These are phyloP conservation scores for Drosophila monieri DNA, from an alignment of 2,888 invertebrate genomes.

Conservation along the genomic window DNA sequence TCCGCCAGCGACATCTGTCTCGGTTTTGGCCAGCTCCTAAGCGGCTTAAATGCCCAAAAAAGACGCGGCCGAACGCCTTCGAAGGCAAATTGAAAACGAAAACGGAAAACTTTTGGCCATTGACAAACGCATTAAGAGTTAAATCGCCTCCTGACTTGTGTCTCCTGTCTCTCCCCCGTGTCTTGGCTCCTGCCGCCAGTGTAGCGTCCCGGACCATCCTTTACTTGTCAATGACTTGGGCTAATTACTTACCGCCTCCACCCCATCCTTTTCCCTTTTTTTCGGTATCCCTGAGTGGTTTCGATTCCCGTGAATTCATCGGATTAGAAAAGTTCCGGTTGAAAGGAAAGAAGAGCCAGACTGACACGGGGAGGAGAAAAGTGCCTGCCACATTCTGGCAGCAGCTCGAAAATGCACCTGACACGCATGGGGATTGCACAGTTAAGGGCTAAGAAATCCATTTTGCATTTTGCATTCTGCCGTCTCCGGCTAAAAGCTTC, in stretches of 20 bases:
- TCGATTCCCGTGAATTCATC: not conserved
- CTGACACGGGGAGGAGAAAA: not conserved
- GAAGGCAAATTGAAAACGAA: slow-evolving; percentile 17
- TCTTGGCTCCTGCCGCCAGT: not conserved
- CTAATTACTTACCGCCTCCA: slow-evolving; percentile 23
- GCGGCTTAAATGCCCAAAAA: slow-evolving; percentile 26
- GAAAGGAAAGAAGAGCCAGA: not conserved
- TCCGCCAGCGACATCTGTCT: slow-evolving; percentile 28
- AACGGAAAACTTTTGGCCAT: slow-evolving; percentile 34
- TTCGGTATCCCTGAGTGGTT: not conserved
- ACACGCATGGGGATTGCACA: not conserved
- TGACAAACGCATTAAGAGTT: slow-evolving; percentile 40
- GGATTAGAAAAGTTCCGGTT: slow-evolving; percentile 3
- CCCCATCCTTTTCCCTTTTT: not conserved
- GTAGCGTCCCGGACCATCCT: too few relatives aligned
- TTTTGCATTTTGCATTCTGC: slow-evolving; percentile 20
- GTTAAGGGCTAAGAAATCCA: slow-evolving; percentile 8
- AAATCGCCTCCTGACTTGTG: slow-evolving; percentile 18
- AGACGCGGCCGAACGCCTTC: not conserved
- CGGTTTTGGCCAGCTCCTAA: slow-evolving; percentile 30
- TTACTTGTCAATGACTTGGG: slow-evolving; percentile 2
- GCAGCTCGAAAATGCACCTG: not conserved
- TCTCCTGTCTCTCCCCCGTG: too few relatives aligned
- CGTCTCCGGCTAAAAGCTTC: slow-evolving; percentile 20
- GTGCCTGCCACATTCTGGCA: not conserved